Evolutionary conservation across 2,888 invertebrate species (phyloP), one percentile per base, ranked within the genome.

Genomic region (Acleris emargana): DNA sequence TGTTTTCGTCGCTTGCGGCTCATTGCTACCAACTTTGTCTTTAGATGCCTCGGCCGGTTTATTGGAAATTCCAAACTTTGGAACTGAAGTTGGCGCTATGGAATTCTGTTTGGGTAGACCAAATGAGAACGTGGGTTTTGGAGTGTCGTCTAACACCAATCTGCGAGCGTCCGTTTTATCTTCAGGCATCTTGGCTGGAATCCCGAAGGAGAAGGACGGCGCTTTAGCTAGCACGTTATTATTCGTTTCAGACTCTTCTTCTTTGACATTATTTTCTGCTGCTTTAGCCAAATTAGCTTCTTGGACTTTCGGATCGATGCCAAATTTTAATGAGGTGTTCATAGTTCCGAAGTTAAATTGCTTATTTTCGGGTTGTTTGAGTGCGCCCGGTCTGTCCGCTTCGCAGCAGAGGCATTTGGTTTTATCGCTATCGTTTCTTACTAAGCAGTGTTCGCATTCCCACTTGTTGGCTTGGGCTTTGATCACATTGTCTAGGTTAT

Each of bases 401-500:
- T 85, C 89, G 69, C 91, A 91, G 69, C 91, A 91, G 51, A 76
- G 70, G 72, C 91, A 91, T 64, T 73, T 78, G 2, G 70, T 67
- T 71, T 74, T 81, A 47, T 82, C 73, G 59, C 68, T 78, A 3
- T 83, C 80, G 71, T 91, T 91, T 67, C 74, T 76, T 2, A 87
- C 87, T 61, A 90, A 79, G 67, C 91, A 91, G 68, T 75, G 73
- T 1, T 76, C 25, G 69, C 91, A 91, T 73, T 89, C 86, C 91
- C 91, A 91, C 67, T 78, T 84, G 6, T 79, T 75, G 16, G 70
- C 62, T 70, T 88, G 88, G 4, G 76, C 49, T 70, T 81, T 78
- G 0, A 74, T 63, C 43, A 83, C 71, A 28, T 72, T 77, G 67
- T 79, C 75, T 64, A 84, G 73, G 49, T 70, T 62, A 32, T 73